Evolutionary conservation across 53 echinoderm and acorn worm genomes (phyloP).

Genomic region (Zoroaster sp.): DNA sequence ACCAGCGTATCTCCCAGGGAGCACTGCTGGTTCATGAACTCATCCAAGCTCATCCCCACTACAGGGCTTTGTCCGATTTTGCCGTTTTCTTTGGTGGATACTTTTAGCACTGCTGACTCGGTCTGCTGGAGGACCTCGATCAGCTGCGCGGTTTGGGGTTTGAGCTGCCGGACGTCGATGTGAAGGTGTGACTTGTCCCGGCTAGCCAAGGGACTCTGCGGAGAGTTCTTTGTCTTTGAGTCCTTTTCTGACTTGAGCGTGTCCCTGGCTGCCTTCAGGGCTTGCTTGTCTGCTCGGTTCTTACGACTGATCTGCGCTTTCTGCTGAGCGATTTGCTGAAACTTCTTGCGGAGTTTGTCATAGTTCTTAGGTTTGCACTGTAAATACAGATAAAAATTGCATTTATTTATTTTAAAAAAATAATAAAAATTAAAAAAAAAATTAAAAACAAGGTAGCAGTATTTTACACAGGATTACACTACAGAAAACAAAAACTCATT

Average conservation of each 20-base stretch:
- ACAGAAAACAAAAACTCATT: too few species aligned
- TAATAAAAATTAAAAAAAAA: too few species aligned
- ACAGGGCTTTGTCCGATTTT: slow-evolving; percentile 16
- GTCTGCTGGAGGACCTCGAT: slow-evolving; percentile 98
- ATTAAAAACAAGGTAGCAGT: too few species aligned
- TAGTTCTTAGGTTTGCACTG: slow-evolving; percentile 99
- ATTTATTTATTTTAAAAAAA: too few species aligned
- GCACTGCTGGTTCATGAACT: slow-evolving; percentile 84
- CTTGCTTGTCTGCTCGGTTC: slow-evolving; percentile 96
- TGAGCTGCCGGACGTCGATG: slow-evolving; percentile 72
- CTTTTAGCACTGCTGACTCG: slow-evolving; percentile 91
- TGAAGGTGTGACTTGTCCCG: slow-evolving; percentile 9
- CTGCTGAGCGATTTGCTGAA: slow-evolving; percentile 97
- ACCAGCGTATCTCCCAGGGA: slow-evolving; percentile 91
- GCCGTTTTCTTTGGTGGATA: slow-evolving; percentile 58
- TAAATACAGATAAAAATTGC: background rate
- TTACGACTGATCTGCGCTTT: slow-evolving; percentile 96
- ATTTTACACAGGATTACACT: too few species aligned
- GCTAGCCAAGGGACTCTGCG: slow-evolving; percentile 21
- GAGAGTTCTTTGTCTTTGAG: slow-evolving; percentile 46
- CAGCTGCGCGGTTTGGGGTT: slow-evolving; percentile 95
- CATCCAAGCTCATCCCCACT: slow-evolving; percentile 37
- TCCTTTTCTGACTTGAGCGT: slow-evolving; percentile 80
- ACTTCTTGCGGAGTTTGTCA: slow-evolving; percentile 98
- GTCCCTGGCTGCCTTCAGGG: slow-evolving; percentile 95